Percentiles rank a stretch among this genome's conserved stretches.
These are phyloP conservation scores for Nannoperca obscura DNA, from an alignment of 2,797 vertebrate species.

Conservation along the genomic window DNA sequence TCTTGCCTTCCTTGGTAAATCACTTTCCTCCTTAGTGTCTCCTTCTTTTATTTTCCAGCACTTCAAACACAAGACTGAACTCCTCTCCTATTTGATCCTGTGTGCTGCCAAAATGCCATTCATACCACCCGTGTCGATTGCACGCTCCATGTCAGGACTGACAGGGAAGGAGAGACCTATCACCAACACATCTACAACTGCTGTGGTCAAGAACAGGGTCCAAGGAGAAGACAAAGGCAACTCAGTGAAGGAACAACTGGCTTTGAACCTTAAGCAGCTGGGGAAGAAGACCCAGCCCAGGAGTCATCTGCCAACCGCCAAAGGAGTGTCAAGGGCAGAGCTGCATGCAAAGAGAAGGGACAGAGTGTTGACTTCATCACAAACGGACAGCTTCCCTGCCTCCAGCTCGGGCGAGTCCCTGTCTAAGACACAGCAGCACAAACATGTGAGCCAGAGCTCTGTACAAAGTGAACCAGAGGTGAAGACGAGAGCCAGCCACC, in stretches of 20 bases:
- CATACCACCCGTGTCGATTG: constrained; percentile 69
- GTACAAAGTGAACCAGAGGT: constrained; percentile 34
- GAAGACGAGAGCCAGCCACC: constrained; percentile 40
- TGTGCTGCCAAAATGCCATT: constrained; percentile 84
- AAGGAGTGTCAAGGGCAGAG: constrained; percentile 41
- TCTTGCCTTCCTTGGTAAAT: constrained; percentile 18
- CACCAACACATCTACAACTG: constrained; percentile 1
- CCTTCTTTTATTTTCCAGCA: constrained; percentile 41
- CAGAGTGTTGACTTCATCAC: constrained; percentile 44
- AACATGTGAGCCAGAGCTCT: constrained; percentile 12
- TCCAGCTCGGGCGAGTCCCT: constrained; percentile 57
- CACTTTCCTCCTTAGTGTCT: constrained; percentile 32
- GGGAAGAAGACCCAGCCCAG: constrained; percentile 75
- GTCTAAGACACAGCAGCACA: constrained; percentile 44
- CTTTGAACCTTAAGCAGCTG: constrained; percentile 83
- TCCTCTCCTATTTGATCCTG: constrained; percentile 76
- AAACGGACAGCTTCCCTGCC: constrained; percentile 32
- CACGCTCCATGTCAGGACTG: constrained; percentile 62
- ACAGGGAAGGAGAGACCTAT: constrained; percentile 51
- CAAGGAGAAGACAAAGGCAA: constrained; percentile 55
- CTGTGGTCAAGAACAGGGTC: constrained; percentile 39
- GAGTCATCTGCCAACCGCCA: constrained; percentile 61
- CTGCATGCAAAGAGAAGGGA: constrained; percentile 65
- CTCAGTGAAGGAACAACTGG: constrained; percentile 70
- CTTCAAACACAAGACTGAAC: constrained; percentile 65